Base-by-base conservation (phyloP, 2,797 vertebrate genomes). In the Anas flavirostris region DNA sequence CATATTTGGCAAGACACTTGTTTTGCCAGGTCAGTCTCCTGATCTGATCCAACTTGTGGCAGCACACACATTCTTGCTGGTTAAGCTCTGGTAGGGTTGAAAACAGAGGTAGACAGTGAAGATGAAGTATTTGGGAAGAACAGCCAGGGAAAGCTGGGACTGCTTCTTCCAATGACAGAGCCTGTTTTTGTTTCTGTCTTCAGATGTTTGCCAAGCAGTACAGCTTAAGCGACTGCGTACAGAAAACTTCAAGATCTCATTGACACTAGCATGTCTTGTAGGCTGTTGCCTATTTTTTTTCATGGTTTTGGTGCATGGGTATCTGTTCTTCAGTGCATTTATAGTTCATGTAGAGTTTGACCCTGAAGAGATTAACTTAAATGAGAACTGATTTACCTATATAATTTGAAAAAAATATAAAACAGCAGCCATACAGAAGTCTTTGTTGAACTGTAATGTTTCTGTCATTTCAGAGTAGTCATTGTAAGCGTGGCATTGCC, bases 141-240 rank as follows among this genome's bases (percentile, higher is more conserved):
- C 69, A 59, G 18, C 39, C 23, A n/a, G 63, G 26, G 52, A 70
- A 66, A n/a, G 33, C 28, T 50, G 33, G 44, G 28, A 55, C 41
- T 1, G 4, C 19, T 60, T 41, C 33, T 75, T 76, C 59, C 46
- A 55, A 0, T 60, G n/a, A 29, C 0, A 0, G 12, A 35, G 39
- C 39, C 31, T 81, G 39, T 7, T 70, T 84, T 80, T 8, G 43
- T 1, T 72, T 81, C 39, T 59, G 5, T 41, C 16, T 76, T 70
- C 63, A 55, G 35, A 8, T 81, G 10, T 56, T 50, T 56, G 3
- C 25, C 48, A 37, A 62, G 44, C 13, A 5, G 19, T 46, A 19
- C 75, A 55, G 22, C 31, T 55, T 83, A 55, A 62, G 41, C 8
- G 48, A 43, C 55, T 68, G 37, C 23, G 22, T 69, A 25, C 25